phyloP scores from a whole-genome alignment of 2,888 invertebrate genomes.

The Neelides folsomi region DNA sequence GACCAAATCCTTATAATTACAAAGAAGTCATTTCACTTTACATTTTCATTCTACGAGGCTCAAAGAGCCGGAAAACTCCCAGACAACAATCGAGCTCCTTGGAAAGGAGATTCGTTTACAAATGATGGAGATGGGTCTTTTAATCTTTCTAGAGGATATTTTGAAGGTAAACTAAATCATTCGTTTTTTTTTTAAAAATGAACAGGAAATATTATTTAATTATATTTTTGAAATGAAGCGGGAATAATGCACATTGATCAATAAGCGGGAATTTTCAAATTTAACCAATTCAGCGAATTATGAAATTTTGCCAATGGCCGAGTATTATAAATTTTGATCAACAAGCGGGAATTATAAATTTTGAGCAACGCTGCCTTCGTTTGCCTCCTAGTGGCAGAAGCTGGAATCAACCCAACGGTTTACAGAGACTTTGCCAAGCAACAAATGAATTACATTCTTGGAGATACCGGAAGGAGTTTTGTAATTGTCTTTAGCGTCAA shows the following conservation, averaged over 20 bases:
- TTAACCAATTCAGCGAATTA: no score
- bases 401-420: conserved; percentile 36
- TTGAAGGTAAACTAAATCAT: no score
- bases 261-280: no score
- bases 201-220: no score
- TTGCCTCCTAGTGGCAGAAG: conserved; percentile 41
- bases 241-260: no score
- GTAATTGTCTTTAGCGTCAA: conserved; percentile 45
- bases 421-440: conserved; percentile 43
- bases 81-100: conserved; percentile 41
- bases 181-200: no score
- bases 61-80: conserved; percentile 45
- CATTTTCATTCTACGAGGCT: conserved; percentile 46
- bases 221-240: no score
- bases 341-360: no score
- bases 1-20: conserved; percentile 37
- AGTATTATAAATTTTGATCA: no score
- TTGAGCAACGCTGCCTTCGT: conserved; percentile 46
- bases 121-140: conserved; percentile 38
- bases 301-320: no score
- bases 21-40: conserved; percentile 41
- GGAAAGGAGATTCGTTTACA: conserved; percentile 45
- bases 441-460: conserved; percentile 46
- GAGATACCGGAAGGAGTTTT: conserved; percentile 44
- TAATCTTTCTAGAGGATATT: conserved; percentile 47